Evolutionary conservation across 2,797 vertebrate genomes (phyloP), one percentile per base, ranked within the genome.

Genomic region (Glyptemys insculpta): DNA sequence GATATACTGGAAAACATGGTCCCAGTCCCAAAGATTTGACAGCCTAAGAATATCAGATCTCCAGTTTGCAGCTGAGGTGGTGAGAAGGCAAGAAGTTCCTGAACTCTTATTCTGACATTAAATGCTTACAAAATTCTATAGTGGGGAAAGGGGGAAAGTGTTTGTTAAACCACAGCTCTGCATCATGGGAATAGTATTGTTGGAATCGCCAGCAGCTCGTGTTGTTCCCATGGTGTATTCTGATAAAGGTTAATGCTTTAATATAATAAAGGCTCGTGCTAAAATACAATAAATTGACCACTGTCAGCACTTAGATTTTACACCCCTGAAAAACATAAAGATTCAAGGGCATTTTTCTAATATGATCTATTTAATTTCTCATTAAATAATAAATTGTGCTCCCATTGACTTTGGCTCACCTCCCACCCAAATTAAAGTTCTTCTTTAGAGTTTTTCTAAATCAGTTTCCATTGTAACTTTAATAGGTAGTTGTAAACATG

Each of bases 1-100:
- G 0, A 6, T 0, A 0, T 2, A 8, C 10, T 53, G 90, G 82
- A 5, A 27, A 2, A 29, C 3, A 0, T 0, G 16, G 68, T 72
- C 79, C 52, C 41, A 6, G 18, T 65, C 0, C 56, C 12, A 9
- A 54, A 0, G 56, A 0, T 0, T 1, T 12, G 6, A 68, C 31
- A 54, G n/a, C 12, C 8, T 23, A 8, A 21, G 41, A 74, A 89
- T 65, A 31, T 4, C 57, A 1, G 1, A 4, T 25, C 72, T 54
- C 31, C 21, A 92, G 53, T 44, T 19, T 44, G 18, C 50, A 44
- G 44, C 5, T 47, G 72, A 27, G 54, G 18, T n/a, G 54, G 14
- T 7, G 50, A 47, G 12, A 3, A 14, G n/a, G 44, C 25, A 37
- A 59, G 68, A 44, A 74, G 37, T 12, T 44, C 19, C 19, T 25